Conservation (phyloP, 2,797 vertebrate species). For the Hippoglossus hippoglossus region DNA sequence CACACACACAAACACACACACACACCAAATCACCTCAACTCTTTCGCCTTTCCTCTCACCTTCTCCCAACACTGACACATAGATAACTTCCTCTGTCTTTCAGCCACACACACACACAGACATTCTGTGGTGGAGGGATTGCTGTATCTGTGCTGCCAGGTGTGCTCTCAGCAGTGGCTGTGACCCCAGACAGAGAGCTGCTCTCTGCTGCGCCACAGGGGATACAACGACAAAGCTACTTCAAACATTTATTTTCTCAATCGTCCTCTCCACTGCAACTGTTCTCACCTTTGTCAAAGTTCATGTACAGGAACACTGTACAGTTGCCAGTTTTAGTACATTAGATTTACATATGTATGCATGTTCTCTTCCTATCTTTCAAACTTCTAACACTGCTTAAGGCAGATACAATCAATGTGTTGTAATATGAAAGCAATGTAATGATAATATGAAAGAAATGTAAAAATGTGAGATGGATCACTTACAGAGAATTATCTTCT, state of each 20-base stretch:
- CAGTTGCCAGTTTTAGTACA: slow-evolving; percentile 10
- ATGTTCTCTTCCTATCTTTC: not conserved
- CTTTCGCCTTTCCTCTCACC: slow-evolving; percentile 46
- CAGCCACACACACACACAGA: not conserved
- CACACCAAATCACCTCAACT: slow-evolving; percentile 15
- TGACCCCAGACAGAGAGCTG: slow-evolving; percentile 74
- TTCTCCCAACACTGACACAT: slow-evolving; percentile 44
- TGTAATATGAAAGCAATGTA: no score
- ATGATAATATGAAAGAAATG: no score
- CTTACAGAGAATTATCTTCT: not conserved
- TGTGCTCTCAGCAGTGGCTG: slow-evolving; percentile 74
- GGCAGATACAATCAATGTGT: no score
- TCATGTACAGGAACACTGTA: slow-evolving; percentile 18
- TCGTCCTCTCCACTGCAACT: slow-evolving; percentile 48
- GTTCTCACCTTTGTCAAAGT: slow-evolving; percentile 54
- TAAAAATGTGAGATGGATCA: not conserved
- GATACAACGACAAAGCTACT: slow-evolving; percentile 61
- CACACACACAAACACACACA: not conserved
- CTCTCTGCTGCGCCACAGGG: slow-evolving; percentile 59
- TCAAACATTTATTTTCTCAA: slow-evolving; percentile 72
- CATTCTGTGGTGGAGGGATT: slow-evolving; percentile 52
- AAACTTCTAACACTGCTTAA: no score
- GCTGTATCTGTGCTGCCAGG: slow-evolving; percentile 70
- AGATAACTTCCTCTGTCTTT: slow-evolving; percentile 21
- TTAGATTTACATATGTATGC: not conserved